These are phyloP conservation scores for Turdus rufiventris DNA, from an alignment of 2,113 vertebrate species.

Conservation along the genomic window DNA sequence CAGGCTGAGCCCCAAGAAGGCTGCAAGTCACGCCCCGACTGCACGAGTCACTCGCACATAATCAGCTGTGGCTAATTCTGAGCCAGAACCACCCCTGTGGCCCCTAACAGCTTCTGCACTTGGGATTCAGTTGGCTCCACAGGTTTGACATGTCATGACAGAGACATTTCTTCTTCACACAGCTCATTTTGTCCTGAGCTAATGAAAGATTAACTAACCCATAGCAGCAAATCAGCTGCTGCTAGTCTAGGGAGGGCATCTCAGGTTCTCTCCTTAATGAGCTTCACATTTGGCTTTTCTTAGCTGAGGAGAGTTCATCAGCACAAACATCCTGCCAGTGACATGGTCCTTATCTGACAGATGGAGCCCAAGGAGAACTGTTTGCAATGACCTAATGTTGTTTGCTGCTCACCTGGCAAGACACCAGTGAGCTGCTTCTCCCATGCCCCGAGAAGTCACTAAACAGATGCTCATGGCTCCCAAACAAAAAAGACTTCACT, in stretches of 20 bases:
- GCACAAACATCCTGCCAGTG: constrained; percentile 34
- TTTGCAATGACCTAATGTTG: constrained; percentile 45
- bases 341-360: constrained; percentile 47
- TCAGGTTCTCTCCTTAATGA: neutral
- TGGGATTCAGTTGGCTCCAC: neutral
- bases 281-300: constrained; percentile 29
- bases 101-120: neutral
- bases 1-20: neutral
- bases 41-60: neutral
- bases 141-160: constrained; percentile 7
- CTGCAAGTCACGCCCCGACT: neutral
- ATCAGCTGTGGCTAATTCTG: neutral
- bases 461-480: neutral
- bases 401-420: constrained; percentile 21
- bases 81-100: neutral
- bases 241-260: neutral
- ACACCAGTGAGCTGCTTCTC: constrained; percentile 1
- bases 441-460: neutral
- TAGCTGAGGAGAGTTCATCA: constrained; percentile 31
- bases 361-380: constrained; percentile 40
- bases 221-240: neutral
- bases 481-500: neutral
- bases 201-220: constrained; percentile 5
- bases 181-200: constrained; percentile 22
- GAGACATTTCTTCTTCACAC: neutral